These are phyloP conservation scores for Polypterus senegalus DNA, from an alignment of 2,113 vertebrate genomes.

Conservation along the genomic window DNA sequence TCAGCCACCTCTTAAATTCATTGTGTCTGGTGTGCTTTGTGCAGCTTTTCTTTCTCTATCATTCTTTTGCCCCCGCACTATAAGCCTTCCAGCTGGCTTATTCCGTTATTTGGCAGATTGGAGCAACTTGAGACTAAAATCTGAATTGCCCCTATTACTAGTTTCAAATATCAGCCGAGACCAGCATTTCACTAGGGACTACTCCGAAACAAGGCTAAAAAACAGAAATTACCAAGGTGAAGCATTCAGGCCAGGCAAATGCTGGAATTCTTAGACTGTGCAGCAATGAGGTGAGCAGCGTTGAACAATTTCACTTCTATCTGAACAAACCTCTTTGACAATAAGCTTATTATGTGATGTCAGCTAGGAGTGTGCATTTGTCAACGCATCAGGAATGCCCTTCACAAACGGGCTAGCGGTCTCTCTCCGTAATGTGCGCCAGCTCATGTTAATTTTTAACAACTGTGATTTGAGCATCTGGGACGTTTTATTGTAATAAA, in stretches of 20 bases:
- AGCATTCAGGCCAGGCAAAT: slow-evolving; percentile 18
- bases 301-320: neutral
- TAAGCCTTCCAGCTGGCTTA: slow-evolving; percentile 69
- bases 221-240: slow-evolving; percentile 44
- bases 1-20: slow-evolving; percentile 19
- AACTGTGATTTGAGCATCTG: too few relatives aligned
- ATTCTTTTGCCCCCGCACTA: slow-evolving; percentile 15
- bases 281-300: neutral
- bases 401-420: neutral
- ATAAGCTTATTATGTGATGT: neutral
- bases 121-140: slow-evolving; percentile 59
- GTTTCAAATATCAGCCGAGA: slow-evolving; percentile 62
- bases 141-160: slow-evolving; percentile 53
- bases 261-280: neutral
- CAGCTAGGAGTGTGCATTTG: neutral
- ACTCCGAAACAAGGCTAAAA: slow-evolving; percentile 36
- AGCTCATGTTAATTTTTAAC: too few relatives aligned
- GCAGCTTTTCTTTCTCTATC: slow-evolving; percentile 23
- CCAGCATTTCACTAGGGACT: slow-evolving; percentile 57
- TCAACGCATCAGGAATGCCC: neutral
- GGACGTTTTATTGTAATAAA: too few relatives aligned
- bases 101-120: slow-evolving; percentile 50
- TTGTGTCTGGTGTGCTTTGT: slow-evolving; percentile 14
- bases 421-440: too few relatives aligned
- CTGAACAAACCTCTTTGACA: neutral